Base-by-base conservation (phyloP, 2,113 vertebrate species). In the Psittacara wagleri region DNA sequence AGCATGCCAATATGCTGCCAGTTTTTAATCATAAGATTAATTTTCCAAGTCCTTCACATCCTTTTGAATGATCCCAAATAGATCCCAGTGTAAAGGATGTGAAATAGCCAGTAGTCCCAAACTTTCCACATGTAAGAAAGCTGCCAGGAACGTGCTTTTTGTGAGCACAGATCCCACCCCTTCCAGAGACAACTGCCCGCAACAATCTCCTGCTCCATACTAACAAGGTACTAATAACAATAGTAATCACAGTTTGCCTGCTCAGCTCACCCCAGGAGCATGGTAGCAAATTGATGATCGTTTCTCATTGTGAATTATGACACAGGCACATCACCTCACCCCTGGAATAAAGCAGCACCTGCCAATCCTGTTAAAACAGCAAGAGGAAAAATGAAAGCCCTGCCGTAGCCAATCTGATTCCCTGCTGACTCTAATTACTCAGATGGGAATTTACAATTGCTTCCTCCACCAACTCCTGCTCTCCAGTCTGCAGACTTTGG, bases 341-440 rank as follows among this genome's bases (percentile, higher is more conserved):
- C 97, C 83, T 96, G 93, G 98, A 97, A 97, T 93, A 97, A 97
- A 97, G 95, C 95, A 95, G 90, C 96, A 97, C 97, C 96, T 97
- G 98, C 97, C 98, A 98, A 97, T 98, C 96, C 92, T 81, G 93
- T 96, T 95, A 95, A 97, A 97, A 95, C 94, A 94, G 93, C 96
- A 96, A 91, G 96, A 86, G 94, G 94, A 97, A 95, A 97, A 97
- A 98, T 94, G 96, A 97, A 97, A 98, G 97, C 93, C 92, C 93
- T 96, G 96, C 94, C 3, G 31, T 86, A 96, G 97, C 97, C 96
- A 96, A 88, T 97, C 95, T 90, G 96, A 98, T 95, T 96, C 98
- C 98, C 98, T 37, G 97, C 98, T 98, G 98, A 97, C 97, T 98
- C 96, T 98, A 98, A 98, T 98, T 98, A 98, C 97, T 95, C 98